Evolutionary conservation across 2,113 vertebrate species (phyloP).

Genomic region (Petroica traversi): DNA sequence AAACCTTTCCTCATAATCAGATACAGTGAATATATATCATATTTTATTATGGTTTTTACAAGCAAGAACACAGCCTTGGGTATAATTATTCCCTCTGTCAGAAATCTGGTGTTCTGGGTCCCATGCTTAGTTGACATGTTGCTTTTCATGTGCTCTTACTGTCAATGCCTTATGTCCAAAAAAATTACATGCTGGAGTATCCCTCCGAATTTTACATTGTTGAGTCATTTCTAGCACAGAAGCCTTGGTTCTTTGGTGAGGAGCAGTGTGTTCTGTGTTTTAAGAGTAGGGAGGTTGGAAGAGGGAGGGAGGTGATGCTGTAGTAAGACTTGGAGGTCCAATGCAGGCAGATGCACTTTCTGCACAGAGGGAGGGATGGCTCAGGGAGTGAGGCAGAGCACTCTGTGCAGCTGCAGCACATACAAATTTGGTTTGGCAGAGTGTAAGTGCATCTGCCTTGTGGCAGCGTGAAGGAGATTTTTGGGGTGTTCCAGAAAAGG

Average conservation of each 20-base stretch:
- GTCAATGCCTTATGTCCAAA: not conserved
- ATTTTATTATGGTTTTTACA: not conserved
- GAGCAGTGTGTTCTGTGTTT: not conserved
- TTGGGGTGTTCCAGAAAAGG: not conserved
- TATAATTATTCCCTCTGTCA: not conserved
- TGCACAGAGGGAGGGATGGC: fast-evolving
- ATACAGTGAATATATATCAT: not conserved
- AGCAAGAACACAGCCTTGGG: not conserved
- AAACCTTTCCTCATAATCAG: not conserved
- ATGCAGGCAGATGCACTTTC: fast-evolving
- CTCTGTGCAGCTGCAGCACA: no score
- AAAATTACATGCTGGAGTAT: not conserved
- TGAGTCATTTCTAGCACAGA: not conserved
- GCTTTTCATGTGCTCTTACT: not conserved
- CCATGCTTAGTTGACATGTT: not conserved
- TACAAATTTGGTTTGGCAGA: no score
- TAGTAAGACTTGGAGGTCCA: not conserved
- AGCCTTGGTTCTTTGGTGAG: not conserved
- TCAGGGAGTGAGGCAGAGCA: not conserved
- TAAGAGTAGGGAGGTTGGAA: not conserved
- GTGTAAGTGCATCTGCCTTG: not conserved
- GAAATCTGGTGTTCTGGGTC: not conserved
- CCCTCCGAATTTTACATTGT: fast-evolving
- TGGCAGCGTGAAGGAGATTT: not conserved
- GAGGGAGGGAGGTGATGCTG: not conserved